These are phyloP conservation scores for Morpho achilles DNA, from an alignment of 2,888 invertebrate species.

Conservation along the genomic window DNA sequence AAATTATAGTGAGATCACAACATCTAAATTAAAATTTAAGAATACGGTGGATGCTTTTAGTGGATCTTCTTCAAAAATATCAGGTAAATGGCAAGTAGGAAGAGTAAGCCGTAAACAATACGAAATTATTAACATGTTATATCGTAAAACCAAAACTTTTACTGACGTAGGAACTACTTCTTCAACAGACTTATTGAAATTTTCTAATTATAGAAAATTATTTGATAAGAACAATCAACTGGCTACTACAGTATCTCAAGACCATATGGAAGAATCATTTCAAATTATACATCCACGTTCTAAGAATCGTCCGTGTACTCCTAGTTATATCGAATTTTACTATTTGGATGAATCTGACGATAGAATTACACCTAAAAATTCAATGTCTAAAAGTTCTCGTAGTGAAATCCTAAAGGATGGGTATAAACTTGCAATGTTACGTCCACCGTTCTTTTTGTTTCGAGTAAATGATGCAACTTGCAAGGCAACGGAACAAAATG, in stretches of 20 bases:
- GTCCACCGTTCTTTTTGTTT: slow-evolving; percentile 37
- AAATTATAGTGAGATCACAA: background rate
- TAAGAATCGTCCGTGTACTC: slow-evolving; percentile 36
- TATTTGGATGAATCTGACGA: slow-evolving; percentile 52
- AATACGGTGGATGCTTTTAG: background rate
- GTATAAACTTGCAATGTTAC: slow-evolving; percentile 19
- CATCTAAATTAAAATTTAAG: background rate
- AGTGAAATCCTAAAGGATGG: slow-evolving; percentile 12
- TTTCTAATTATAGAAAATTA: slow-evolving; percentile 9
- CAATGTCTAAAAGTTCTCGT: background rate
- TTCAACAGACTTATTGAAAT: slow-evolving; percentile 13
- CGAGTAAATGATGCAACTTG: slow-evolving; percentile 31
- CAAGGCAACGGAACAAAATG: slow-evolving; percentile 16
- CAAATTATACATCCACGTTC: slow-evolving; percentile 6
- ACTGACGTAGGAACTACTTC: slow-evolving; percentile 32
- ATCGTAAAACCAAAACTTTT: slow-evolving; percentile 53
- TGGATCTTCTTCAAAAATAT: background rate
- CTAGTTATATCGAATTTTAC: slow-evolving; percentile 65
- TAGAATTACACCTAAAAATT: slow-evolving; percentile 27
- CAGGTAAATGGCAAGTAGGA: slow-evolving; percentile 41
- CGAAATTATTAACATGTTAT: slow-evolving; percentile 56
- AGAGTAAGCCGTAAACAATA: slow-evolving; percentile 51
- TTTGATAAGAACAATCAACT: slow-evolving; percentile 10
- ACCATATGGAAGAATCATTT: slow-evolving; percentile 14
- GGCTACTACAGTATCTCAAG: slow-evolving; percentile 1